Evolutionary conservation across 2,113 vertebrate genomes (phyloP).

Genomic region (Xyliphius kryptos): DNA sequence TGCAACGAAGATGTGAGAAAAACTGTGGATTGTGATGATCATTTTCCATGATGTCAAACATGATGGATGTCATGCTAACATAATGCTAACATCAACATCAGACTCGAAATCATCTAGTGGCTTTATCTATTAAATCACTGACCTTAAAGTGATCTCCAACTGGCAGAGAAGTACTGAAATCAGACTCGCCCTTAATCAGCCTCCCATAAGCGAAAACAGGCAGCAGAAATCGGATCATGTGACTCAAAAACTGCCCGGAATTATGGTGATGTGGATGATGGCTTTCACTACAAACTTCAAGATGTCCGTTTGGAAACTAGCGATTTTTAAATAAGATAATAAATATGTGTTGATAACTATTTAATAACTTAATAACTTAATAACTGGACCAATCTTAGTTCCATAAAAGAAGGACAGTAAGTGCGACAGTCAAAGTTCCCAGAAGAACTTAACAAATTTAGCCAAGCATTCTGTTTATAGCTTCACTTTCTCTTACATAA

Average conservation of each 20-base stretch:
- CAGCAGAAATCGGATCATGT: not conserved
- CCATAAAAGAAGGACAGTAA: no score
- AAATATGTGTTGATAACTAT: constrained; percentile 1
- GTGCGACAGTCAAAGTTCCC: no score
- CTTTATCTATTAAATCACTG: not conserved
- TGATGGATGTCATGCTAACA: not conserved
- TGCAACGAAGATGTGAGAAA: not conserved
- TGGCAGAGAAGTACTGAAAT: not conserved
- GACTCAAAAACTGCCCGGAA: constrained; percentile 6
- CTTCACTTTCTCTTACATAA: no score
- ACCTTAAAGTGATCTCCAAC: constrained; percentile 4
- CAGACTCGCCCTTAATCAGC: not conserved
- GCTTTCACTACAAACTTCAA: not conserved
- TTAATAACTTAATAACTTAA: not conserved
- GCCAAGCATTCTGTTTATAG: no score
- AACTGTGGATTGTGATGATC: not conserved
- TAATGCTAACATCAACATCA: not conserved
- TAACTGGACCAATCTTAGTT: not conserved
- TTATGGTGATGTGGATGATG: not conserved
- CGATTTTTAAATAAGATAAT: not conserved
- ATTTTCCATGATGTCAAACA: not conserved
- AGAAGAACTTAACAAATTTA: no score
- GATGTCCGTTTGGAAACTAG: not conserved
- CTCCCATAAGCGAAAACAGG: not conserved
- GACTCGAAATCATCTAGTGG: not conserved